Evolutionary conservation across 2,888 invertebrate genomes (phyloP), one percentile per base, ranked within the genome.

Genomic region (Villa cingulata): DNA sequence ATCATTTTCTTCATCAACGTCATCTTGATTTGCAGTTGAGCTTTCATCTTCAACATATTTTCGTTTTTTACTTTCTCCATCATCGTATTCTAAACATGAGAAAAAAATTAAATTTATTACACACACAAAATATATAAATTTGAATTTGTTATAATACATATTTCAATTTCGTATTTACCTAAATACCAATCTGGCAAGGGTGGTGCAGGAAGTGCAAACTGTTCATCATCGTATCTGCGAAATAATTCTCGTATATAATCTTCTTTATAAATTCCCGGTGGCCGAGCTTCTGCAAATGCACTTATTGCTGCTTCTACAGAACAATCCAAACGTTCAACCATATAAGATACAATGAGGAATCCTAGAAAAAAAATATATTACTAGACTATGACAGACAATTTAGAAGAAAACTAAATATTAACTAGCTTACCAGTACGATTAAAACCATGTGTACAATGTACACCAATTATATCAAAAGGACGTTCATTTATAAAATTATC

Each of bases 361-460:
- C 98, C 58, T 56, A 41, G 15, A 36, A 19, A 16, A 42, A 16
- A 42, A 42, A 42, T 32, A 12, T 32, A 29, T 17, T 20, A 23
- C 23, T 41, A 12, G 14, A 23, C n/a, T n/a, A n/a, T n/a, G 9
- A 37, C 9, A 2, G 23, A 44, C 43, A 37, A 37, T 6, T 15
- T 3, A 3, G 15, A 37, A 17, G 10, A 10, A 17, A 17, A 17
- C 6, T 5, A 37, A 37, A 17, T 17, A 10, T 7, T 1, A 9
- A 16, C 5, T 16, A 32, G 4, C 23, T 19, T 39, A 54, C 57
- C 98, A 9, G 96, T 96, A 56, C 98, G 75, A 66, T 99, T 99
- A 68, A 97, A 98, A 1, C 98, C 98, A 68, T 99, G 98, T 0
- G 98, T 94, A 61, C 92, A 92, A 64, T 94, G 92, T 15, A 94